A percentile compares a stretch with the other conserved stretches of the same genome.
These are phyloP conservation scores for Bombus huntii DNA, from an alignment of 1,140 invertebrate genomes.

Conservation along the genomic window DNA sequence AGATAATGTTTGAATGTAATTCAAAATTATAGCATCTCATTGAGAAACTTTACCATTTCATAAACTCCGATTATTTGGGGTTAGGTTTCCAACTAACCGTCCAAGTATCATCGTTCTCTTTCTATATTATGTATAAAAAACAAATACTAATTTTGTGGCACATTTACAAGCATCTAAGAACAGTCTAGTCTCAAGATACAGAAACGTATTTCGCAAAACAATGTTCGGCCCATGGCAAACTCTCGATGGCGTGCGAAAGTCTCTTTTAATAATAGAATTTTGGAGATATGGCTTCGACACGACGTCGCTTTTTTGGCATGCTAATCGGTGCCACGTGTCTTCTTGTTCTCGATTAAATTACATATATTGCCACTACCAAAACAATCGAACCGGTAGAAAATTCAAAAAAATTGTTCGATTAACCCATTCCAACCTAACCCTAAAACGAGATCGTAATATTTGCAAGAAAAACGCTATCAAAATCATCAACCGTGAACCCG, in stretches of 20 bases:
- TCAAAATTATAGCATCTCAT: not conserved
- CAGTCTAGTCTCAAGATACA: not conserved
- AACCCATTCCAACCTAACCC: not conserved
- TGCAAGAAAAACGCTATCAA: not conserved
- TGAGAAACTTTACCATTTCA: too few species aligned
- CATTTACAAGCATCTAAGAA: not conserved
- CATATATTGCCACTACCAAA: not conserved
- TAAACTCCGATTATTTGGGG: too few species aligned
- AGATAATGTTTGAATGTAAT: not conserved
- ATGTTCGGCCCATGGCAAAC: not conserved
- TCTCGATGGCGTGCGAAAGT: slow-evolving; percentile 1
- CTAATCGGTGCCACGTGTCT: slow-evolving; percentile 55
- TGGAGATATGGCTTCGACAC: slow-evolving; percentile 55
- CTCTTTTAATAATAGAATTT: slow-evolving; percentile 67
- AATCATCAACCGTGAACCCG: not conserved
- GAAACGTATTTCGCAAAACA: not conserved
- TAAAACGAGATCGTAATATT: not conserved
- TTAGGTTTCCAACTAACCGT: not conserved
- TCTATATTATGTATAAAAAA: not conserved
- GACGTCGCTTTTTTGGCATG: slow-evolving; percentile 66
- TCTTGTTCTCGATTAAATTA: slow-evolving; percentile 31
- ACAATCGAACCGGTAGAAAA: slow-evolving; percentile 25
- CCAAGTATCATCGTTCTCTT: not conserved
- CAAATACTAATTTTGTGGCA: not conserved
- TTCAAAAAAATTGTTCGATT: slow-evolving; percentile 8